phyloP scores from a whole-genome alignment of 2,888 invertebrate genomes.

The Notocelia uddmanniana region DNA sequence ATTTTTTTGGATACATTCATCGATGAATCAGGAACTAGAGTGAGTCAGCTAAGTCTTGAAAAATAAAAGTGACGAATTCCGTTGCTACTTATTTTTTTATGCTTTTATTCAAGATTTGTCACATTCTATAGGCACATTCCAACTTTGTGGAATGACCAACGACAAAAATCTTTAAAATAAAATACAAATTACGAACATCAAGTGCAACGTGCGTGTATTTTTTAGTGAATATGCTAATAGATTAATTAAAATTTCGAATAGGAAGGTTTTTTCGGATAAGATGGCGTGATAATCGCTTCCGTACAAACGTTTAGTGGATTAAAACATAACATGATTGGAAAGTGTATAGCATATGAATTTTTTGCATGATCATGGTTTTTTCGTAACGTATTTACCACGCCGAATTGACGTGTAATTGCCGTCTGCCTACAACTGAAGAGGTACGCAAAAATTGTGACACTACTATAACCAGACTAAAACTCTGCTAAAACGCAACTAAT shows the following conservation, averaged over 20 bases:
- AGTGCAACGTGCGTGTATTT: slow-evolving; percentile 17
- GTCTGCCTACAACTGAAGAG: slow-evolving; percentile 9
- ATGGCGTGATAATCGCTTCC: slow-evolving; percentile 46
- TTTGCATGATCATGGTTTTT: slow-evolving; percentile 29
- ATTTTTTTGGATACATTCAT: slow-evolving; percentile 11
- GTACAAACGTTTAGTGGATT: slow-evolving; percentile 35
- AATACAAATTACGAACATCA: background rate
- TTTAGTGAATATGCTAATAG: background rate
- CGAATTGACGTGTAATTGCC: slow-evolving; percentile 19
- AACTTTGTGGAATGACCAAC: background rate
- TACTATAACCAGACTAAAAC: too few species aligned
- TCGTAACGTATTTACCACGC: slow-evolving; percentile 21
- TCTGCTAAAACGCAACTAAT: background rate
- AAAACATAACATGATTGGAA: slow-evolving; percentile 42
- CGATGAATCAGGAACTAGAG: slow-evolving; percentile 45
- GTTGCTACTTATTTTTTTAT: background rate
- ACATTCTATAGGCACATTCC: too few species aligned
- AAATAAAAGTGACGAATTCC: slow-evolving; percentile 29
- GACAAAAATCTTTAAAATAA: background rate
- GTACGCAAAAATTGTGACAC: slow-evolving; percentile 1
- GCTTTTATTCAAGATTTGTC: background rate
- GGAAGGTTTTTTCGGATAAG: slow-evolving; percentile 22
- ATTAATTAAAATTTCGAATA: background rate
- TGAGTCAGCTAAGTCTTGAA: slow-evolving; percentile 12
- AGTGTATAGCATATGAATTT: slow-evolving; percentile 42